These are phyloP conservation scores for Hippopotamus amphibius DNA, from an alignment of 2,113 vertebrate species.

Conservation along the genomic window DNA sequence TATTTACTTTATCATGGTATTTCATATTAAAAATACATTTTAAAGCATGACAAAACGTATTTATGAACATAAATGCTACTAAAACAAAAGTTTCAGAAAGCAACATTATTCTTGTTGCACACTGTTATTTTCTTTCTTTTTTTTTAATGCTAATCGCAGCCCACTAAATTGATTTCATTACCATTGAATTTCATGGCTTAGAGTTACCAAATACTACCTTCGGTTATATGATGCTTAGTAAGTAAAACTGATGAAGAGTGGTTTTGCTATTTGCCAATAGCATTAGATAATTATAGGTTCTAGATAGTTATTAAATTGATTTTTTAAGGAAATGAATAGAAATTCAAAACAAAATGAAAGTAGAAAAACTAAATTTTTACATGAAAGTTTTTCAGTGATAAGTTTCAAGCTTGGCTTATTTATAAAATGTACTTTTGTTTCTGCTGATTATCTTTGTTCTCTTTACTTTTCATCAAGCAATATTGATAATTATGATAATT, in stretches of 20 bases:
- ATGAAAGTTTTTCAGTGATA: not conserved
- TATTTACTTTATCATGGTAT: constrained; percentile 5
- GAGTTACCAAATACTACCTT: not conserved
- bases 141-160: not conserved
- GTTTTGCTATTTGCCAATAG: not conserved
- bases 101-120: not conserved
- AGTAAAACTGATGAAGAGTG: constrained; percentile 23
- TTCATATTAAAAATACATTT: constrained; percentile 53
- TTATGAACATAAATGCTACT: not conserved
- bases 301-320: constrained; percentile 8
- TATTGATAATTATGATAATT: constrained; percentile 20
- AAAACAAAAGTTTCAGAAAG: not conserved
- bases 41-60: not conserved
- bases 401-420: constrained; percentile 19
- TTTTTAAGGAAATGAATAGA: constrained; percentile 27
- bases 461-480: not conserved
- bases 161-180: not conserved
- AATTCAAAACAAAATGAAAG: constrained; percentile 47
- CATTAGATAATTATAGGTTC: constrained; percentile 23
- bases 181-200: not conserved
- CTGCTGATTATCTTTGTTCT: constrained; percentile 5
- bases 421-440: constrained; percentile 3
- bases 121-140: not conserved
- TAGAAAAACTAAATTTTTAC: not conserved
- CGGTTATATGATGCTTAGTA: not conserved